phyloP scores from a whole-genome alignment of 2,113 vertebrate species.

The Strigops habroptila region DNA sequence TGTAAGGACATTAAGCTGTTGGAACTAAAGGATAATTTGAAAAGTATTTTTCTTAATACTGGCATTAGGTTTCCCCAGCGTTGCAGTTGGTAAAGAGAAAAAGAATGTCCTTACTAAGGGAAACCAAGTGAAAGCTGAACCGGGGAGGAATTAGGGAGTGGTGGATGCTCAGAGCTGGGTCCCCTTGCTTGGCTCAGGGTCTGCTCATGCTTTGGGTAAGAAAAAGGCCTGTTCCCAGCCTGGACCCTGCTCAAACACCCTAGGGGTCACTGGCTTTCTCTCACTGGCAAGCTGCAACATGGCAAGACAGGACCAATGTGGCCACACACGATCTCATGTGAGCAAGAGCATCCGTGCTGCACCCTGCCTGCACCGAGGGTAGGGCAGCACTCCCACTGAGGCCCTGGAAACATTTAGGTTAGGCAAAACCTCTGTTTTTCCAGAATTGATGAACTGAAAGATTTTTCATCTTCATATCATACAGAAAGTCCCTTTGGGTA shows the following conservation, averaged over 20 bases:
- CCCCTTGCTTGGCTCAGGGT: neutral
- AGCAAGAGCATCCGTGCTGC: neutral
- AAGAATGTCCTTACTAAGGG: constrained; percentile 64
- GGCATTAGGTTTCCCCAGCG: constrained; percentile 52
- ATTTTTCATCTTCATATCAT: neutral
- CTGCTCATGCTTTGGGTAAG: neutral
- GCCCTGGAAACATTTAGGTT: neutral
- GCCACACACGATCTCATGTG: neutral
- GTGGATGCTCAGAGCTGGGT: neutral
- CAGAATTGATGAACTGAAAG: neutral
- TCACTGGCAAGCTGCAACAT: neutral
- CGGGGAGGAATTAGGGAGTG: constrained; percentile 13
- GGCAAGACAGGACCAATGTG: neutral
- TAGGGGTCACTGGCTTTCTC: neutral
- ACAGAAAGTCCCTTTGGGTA: neutral
- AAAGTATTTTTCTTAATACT: constrained; percentile 54
- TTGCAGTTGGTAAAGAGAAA: constrained; percentile 33
- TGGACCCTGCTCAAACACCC: neutral
- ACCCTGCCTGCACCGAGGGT: neutral
- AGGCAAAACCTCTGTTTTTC: neutral
- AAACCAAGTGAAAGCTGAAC: constrained; percentile 58
- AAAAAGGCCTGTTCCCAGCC: neutral
- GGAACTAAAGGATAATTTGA: constrained; percentile 63
- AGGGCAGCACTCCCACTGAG: neutral
- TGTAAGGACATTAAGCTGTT: constrained; percentile 41